Base-by-base conservation (phyloP, 1,140 invertebrate genomes). In the Drosophila auraria region DNA sequence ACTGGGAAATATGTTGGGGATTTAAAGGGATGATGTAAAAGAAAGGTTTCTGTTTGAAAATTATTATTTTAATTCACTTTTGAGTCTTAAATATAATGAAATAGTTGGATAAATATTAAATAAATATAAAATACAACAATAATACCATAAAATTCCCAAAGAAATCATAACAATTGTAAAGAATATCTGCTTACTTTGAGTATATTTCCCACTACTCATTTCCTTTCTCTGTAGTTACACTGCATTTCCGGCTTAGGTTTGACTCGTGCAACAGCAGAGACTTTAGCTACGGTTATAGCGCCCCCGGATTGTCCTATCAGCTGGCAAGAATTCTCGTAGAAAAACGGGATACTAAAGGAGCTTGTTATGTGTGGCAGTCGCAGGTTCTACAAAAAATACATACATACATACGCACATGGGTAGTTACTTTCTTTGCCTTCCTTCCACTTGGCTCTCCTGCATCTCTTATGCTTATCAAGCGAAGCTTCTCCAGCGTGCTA, bases 381-480 rank as follows among this genome's bases (percentile, higher is more conserved):
- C 40, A 62, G 53, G 60, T 64, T 65, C 73, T 62, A 25, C 59
- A 60, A 64, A 38, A 58, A 44, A 50, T 20, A 58, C 44, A 42
- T 47, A 50, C 44, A 50, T 20, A 58, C 44, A 42, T 47, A 50
- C 44, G 40, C 71, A 77, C 60, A 36, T 15, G 49, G 49, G 14
- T 54, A 27, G 63, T 44, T 50, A 23, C 23, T 15, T 9, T 40
- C 8, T 14, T 44, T 50, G 14, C 23, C 8, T 9, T 40, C 8
- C 36, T 5, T 57, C 11, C 33, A 3, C 33, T 36, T 36, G 33
- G 33, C 3, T 40, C 63, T 51, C 74, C 54, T 49, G 54, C 45
- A 71, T 79, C 71, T 78, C 75, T 80, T 80, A 51, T 66, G 82
- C 82, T 87, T 82, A 86, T 82, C 82, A 76, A 79, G 61, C 80